phyloP scores from a whole-genome alignment of 35 echinoderm and acorn worm species.

The Stichopus chloronotus region DNA sequence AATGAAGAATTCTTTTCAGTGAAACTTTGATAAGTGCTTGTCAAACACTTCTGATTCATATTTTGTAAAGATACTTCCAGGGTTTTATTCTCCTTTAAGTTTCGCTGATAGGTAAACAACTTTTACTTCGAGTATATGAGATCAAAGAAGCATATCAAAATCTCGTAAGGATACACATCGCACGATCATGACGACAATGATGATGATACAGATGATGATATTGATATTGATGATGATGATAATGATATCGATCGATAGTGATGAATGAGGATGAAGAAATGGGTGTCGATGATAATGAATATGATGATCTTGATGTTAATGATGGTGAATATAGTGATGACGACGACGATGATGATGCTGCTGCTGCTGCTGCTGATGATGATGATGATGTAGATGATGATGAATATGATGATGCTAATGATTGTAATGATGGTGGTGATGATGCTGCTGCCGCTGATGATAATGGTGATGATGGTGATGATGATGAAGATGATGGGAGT shows the following conservation, averaged over 20 bases:
- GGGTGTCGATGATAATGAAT: background rate
- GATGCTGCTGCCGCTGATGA: slow-evolving; percentile 42
- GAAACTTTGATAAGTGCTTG: too few species aligned
- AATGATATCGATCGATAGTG: background rate
- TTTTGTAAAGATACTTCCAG: too few species aligned
- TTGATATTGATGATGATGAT: slow-evolving; percentile 49
- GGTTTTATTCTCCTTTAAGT: too few species aligned
- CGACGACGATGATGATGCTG: slow-evolving; percentile 47
- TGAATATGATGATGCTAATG: slow-evolving; percentile 18
- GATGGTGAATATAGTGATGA: slow-evolving; percentile 54
- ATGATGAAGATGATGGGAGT: slow-evolving; percentile 36
- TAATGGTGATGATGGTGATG: slow-evolving; percentile 5
- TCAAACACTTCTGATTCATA: too few species aligned
- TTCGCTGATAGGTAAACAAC: too few species aligned
- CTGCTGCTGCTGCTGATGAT: slow-evolving; percentile 7
- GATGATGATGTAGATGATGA: background rate
- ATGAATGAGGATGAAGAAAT: background rate
- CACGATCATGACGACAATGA: background rate
- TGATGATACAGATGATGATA: slow-evolving; percentile 41
- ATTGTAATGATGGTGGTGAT: slow-evolving; percentile 25
- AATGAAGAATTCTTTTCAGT: too few species aligned
- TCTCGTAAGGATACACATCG: too few species aligned
- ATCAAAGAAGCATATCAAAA: too few species aligned
- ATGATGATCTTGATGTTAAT: slow-evolving; percentile 47
- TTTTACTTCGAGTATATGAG: too few species aligned